phyloP scores from a whole-genome alignment of 2,888 invertebrate species.

The Colostygia pectinataria region DNA sequence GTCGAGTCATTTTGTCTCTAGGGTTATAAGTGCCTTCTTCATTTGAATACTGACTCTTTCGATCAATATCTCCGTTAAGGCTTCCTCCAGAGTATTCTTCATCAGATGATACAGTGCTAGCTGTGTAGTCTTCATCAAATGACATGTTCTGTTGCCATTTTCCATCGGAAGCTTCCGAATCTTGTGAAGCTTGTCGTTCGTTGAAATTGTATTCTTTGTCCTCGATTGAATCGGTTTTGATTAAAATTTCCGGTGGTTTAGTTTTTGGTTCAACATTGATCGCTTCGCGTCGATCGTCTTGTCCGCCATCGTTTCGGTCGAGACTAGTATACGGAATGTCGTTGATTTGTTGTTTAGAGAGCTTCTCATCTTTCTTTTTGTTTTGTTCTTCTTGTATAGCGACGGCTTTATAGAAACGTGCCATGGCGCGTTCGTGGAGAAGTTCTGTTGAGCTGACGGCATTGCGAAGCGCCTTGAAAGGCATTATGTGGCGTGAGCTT shows the following conservation, averaged over 20 bases:
- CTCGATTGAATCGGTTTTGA: conserved; percentile 65
- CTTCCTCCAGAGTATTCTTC: conserved; percentile 72
- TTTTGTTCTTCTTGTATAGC: conserved; percentile 88
- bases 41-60: conserved; percentile 61
- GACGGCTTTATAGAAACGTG: conserved; percentile 90
- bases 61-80: conserved; percentile 60
- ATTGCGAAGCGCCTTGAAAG: conserved; percentile 85
- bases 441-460: conserved; percentile 93
- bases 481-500: conserved; percentile 74
- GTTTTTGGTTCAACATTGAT: conserved; percentile 23
- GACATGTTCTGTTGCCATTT: conserved; percentile 75
- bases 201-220: conserved; percentile 52
- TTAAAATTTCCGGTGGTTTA: conserved; percentile 55
- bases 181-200: conserved; percentile 54
- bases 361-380: conserved; percentile 46
- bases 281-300: conserved; percentile 33
- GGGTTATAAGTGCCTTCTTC: conserved; percentile 88
- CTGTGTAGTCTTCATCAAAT: conserved; percentile 85
- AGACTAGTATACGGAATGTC: conserved; percentile 66
- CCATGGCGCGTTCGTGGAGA: conserved; percentile 91
- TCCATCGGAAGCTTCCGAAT: conserved; percentile 57
- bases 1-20: conserved; percentile 72
- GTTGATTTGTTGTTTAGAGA: conserved; percentile 42
- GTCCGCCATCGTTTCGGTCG: conserved; percentile 37
- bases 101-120: conserved; percentile 84